Conservation (phyloP, 2,113 vertebrate genomes). For the zebrafish (Danio rerio) region GRCz12tu NC_133180.1:56107501-56108000, state of each 20-base stretch:
- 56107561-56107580: neutral
- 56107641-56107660: neutral
- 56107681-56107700: neutral
- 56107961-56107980: no score
- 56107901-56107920: no score
- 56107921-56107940: neutral
- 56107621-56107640: neutral
- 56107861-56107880: conserved; percentile 44
- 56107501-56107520: neutral
- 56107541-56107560: neutral
- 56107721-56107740: neutral
- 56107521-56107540: neutral
- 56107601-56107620: neutral
- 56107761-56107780: neutral
- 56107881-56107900: neutral
- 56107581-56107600: neutral
- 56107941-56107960: neutral
- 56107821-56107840: neutral
- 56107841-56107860: neutral
- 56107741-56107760: neutral
- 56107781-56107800: neutral
- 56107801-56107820: neutral
- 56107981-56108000: no score
- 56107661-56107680: neutral
- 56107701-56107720: neutral